These are phyloP conservation scores for Eueides isabella DNA, from an alignment of 1,140 invertebrate species.

Conservation along the genomic window DNA sequence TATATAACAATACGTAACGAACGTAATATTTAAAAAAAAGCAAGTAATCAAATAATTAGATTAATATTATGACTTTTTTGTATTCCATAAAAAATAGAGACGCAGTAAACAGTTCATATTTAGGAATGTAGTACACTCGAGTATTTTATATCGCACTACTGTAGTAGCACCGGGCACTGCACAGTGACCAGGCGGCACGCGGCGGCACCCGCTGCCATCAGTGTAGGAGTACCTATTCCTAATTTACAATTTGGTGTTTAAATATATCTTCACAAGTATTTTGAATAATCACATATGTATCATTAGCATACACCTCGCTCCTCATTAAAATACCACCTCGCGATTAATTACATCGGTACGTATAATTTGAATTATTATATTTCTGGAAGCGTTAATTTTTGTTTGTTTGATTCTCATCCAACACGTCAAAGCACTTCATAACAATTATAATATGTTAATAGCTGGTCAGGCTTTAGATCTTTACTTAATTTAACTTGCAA, in stretches of 20 bases:
- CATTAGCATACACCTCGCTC: constrained; percentile 51
- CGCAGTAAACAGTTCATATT: neutral
- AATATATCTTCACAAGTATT: constrained; percentile 32
- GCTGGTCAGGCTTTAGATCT: neutral
- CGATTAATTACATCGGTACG: constrained; percentile 38
- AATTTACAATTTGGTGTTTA: neutral
- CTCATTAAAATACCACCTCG: constrained; percentile 54
- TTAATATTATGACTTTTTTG: no score
- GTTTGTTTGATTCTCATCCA: constrained; percentile 11
- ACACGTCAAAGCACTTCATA: neutral
- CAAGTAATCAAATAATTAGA: no score
- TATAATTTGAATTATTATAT: constrained; percentile 37
- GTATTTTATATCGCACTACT: neutral
- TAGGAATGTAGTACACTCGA: neutral
- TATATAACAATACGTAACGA: neutral
- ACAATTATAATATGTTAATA: neutral
- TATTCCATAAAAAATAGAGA: no score
- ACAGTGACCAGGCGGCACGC: neutral
- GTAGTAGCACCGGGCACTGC: neutral
- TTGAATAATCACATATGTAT: constrained; percentile 49
- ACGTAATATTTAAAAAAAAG: no score
- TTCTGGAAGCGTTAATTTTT: neutral
- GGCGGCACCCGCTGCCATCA: neutral
- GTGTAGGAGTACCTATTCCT: neutral
- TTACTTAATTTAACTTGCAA: neutral